phyloP scores from a whole-genome alignment of 1,140 invertebrate genomes.

The Drosophila auraria region DNA sequence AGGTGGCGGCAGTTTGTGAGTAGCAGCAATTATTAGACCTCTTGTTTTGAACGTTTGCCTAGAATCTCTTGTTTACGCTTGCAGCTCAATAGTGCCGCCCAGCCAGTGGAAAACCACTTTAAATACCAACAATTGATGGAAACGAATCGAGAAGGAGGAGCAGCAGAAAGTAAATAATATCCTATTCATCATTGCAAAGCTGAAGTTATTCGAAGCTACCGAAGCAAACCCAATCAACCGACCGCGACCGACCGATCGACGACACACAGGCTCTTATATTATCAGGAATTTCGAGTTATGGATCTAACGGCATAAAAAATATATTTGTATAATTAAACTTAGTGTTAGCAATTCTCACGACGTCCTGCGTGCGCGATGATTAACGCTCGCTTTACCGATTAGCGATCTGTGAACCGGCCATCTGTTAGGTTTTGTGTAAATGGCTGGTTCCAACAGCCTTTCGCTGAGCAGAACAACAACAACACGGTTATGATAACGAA shows the following conservation, averaged over 20 bases:
- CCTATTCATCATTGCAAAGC: slow-evolving; percentile 76
- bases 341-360: slow-evolving; percentile 78
- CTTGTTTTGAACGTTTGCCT: background rate
- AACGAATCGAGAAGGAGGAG: slow-evolving; percentile 31
- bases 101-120: slow-evolving; percentile 58
- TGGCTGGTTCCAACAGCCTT: slow-evolving; percentile 48
- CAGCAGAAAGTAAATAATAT: slow-evolving; percentile 49
- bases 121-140: slow-evolving; percentile 48
- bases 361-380: slow-evolving; percentile 65
- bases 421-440: slow-evolving; percentile 57
- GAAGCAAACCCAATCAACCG: slow-evolving; percentile 53
- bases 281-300: slow-evolving; percentile 75
- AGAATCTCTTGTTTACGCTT: slow-evolving; percentile 6
- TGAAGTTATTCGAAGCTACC: slow-evolving; percentile 50
- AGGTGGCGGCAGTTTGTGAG: slow-evolving; percentile 75
- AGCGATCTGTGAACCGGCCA: slow-evolving; percentile 40
- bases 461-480: slow-evolving; percentile 37
- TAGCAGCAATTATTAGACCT: slow-evolving; percentile 4
- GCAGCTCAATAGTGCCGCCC: slow-evolving; percentile 77
- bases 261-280: slow-evolving; percentile 74
- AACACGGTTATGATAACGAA: slow-evolving; percentile 18
- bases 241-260: slow-evolving; percentile 60
- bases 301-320: slow-evolving; percentile 68
- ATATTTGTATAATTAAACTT: slow-evolving; percentile 82
- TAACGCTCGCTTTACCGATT: slow-evolving; percentile 27